These are phyloP conservation scores for Artibeus lituratus DNA, from an alignment of 2,797 vertebrate species.

Conservation along the genomic window DNA sequence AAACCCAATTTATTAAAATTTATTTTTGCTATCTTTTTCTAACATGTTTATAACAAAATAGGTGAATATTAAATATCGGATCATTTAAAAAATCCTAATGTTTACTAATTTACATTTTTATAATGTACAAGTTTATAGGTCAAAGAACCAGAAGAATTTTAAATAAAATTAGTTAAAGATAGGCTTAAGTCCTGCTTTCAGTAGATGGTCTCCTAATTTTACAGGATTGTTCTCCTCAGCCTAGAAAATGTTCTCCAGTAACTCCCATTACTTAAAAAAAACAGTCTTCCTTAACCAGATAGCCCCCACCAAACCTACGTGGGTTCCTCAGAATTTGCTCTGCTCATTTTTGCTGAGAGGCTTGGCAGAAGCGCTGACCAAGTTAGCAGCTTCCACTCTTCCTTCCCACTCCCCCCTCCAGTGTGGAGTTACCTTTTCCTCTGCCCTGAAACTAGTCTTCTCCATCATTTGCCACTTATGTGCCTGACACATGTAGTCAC, in stretches of 20 bases:
- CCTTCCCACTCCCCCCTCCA: neutral
- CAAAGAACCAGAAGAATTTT: slow-evolving; percentile 64
- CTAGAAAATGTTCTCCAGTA: neutral
- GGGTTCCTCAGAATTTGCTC: neutral
- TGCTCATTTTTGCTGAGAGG: neutral
- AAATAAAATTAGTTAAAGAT: slow-evolving; percentile 61
- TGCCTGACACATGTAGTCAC: neutral
- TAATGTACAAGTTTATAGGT: slow-evolving; percentile 62
- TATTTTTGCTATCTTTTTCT: slow-evolving; percentile 33
- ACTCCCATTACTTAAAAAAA: neutral
- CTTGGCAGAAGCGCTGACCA: neutral
- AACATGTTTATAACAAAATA: slow-evolving; percentile 45
- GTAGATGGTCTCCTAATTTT: slow-evolving; percentile 4
- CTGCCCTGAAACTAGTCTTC: neutral
- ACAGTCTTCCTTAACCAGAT: neutral
- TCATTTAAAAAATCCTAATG: slow-evolving; percentile 58
- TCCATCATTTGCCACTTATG: neutral
- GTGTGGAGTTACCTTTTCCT: neutral
- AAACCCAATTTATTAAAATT: slow-evolving; percentile 42
- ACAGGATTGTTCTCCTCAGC: neutral
- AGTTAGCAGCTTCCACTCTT: neutral
- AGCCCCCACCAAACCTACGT: neutral
- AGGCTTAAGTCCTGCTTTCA: slow-evolving; percentile 54
- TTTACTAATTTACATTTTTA: slow-evolving; percentile 72
- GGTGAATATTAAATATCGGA: slow-evolving; percentile 40